Percentiles rank a stretch among this genome's conserved stretches.
phyloP scores from a whole-genome alignment of 2,888 invertebrate genomes.

The Antheraea assamensis region DNA sequence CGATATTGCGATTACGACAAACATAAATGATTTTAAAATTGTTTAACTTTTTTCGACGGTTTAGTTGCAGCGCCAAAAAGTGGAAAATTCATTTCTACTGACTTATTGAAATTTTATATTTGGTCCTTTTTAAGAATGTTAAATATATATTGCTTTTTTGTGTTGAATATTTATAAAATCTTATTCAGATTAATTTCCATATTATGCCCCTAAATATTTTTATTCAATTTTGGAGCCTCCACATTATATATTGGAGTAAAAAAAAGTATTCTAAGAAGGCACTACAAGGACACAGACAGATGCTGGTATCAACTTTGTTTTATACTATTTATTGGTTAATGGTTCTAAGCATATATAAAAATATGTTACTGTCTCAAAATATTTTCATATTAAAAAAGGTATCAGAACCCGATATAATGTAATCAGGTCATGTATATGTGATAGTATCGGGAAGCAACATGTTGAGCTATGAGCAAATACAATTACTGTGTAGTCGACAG shows the following conservation, averaged over 20 bases:
- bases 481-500: slow-evolving; percentile 9
- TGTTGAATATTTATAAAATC: neutral
- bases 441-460: slow-evolving; percentile 6
- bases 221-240: too few relatives aligned
- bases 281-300: too few relatives aligned
- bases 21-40: neutral
- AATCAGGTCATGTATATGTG: slow-evolving; percentile 10
- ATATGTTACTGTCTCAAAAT: neutral
- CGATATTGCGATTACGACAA: neutral
- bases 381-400: neutral
- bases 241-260: too few relatives aligned
- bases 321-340: too few relatives aligned
- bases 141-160: neutral
- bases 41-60: neutral
- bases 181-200: neutral
- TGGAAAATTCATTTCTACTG: too few relatives aligned
- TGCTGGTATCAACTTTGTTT: too few relatives aligned
- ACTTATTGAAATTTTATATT: too few relatives aligned
- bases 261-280: too few relatives aligned
- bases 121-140: neutral
- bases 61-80: neutral
- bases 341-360: neutral
- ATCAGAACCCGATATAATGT: neutral
- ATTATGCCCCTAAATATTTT: neutral
- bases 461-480: slow-evolving; percentile 11